Percentiles rank a stretch among this genome's conserved stretches.
Evolutionary conservation across 2,113 vertebrate species (phyloP).

Genomic region (Tonatia bakeri): DNA sequence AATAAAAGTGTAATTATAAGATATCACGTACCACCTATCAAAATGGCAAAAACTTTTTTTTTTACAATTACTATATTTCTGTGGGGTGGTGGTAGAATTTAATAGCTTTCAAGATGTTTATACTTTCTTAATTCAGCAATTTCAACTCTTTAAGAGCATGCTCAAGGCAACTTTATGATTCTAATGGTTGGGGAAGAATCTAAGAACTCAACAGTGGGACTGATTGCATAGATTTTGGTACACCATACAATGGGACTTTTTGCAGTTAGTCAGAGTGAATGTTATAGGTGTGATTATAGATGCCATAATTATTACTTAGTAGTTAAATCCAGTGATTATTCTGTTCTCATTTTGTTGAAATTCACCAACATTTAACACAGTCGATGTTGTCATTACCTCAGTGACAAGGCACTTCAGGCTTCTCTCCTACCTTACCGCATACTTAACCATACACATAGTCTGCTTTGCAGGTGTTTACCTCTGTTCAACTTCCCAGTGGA

Average conservation of each 20-base stretch:
- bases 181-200: background rate
- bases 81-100: background rate
- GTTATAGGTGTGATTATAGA: background rate
- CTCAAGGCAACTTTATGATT: background rate
- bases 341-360: background rate
- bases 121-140: background rate
- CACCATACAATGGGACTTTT: background rate
- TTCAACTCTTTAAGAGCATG: background rate
- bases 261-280: background rate
- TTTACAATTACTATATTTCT: background rate
- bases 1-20: slow-evolving; percentile 2
- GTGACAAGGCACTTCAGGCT: background rate
- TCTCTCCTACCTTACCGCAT: background rate
- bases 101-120: background rate
- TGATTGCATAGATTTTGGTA: background rate
- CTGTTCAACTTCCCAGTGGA: background rate
- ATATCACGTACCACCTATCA: background rate
- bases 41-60: background rate
- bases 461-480: background rate
- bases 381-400: background rate
- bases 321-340: background rate
- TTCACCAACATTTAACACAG: background rate
- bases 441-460: background rate
- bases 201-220: background rate
- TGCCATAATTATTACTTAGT: background rate